Conservation (phyloP, 2,113 vertebrate genomes). For the Daubentonia madagascariensis region DNA sequence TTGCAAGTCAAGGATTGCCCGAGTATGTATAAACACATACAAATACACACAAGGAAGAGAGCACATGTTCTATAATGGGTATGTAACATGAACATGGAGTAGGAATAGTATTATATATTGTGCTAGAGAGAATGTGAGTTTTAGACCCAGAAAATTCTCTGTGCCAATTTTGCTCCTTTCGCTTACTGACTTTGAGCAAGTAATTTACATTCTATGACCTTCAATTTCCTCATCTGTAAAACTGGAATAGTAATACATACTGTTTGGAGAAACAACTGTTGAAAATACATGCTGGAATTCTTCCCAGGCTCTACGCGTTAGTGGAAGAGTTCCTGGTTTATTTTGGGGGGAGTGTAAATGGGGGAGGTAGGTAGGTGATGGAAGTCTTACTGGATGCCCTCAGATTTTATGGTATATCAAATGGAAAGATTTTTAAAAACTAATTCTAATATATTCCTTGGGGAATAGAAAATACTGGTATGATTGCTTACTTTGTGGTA, state of each 20-base stretch:
- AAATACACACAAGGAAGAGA: background rate
- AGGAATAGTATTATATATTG: background rate
- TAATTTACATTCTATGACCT: background rate
- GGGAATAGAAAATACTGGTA: background rate
- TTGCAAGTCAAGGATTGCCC: background rate
- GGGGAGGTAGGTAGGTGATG: background rate
- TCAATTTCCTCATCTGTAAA: background rate
- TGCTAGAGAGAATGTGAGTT: background rate
- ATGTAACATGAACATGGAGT: background rate
- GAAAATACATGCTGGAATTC: background rate
- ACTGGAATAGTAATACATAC: background rate
- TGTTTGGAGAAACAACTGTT: background rate
- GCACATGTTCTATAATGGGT: background rate
- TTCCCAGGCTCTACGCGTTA: background rate
- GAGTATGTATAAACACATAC: background rate
- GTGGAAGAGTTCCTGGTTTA: background rate
- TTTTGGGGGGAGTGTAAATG: background rate
- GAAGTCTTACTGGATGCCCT: background rate
- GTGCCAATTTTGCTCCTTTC: background rate
- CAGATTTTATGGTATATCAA: background rate
- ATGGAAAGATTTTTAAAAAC: background rate
- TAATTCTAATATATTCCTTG: background rate
- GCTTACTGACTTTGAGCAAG: background rate
- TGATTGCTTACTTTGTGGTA: background rate
- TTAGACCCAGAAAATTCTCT: background rate